phyloP scores from a whole-genome alignment of 2,888 invertebrate species.

The Ommatoiulus sabulosus region DNA sequence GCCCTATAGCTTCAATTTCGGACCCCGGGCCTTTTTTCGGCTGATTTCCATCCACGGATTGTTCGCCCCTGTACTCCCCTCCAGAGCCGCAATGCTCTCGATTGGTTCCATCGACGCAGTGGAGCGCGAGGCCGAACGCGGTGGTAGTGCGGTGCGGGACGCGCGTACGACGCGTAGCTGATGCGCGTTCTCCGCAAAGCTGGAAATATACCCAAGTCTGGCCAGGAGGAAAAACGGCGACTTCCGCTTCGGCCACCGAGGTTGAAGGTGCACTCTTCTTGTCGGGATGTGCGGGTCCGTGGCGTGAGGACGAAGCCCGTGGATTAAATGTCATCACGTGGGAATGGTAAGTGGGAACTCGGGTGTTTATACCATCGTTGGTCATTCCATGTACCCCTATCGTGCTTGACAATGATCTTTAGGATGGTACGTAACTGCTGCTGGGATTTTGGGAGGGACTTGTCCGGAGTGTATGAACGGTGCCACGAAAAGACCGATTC shows the following conservation, averaged over 20 bases:
- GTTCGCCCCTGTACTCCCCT: too few species aligned
- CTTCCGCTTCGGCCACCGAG: background rate
- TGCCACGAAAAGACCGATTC: too few species aligned
- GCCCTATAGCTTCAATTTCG: too few species aligned
- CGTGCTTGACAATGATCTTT: too few species aligned
- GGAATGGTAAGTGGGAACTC: background rate
- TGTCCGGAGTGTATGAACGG: background rate
- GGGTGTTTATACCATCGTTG: too few species aligned
- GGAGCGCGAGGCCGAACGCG: too few species aligned
- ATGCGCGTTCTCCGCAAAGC: background rate
- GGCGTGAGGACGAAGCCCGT: background rate
- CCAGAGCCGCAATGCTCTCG: background rate
- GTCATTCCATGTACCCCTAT: too few species aligned
- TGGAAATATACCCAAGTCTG: background rate
- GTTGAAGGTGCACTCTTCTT: background rate
- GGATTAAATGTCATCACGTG: conserved; percentile 21
- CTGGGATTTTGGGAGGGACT: too few species aligned
- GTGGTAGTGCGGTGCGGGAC: background rate
- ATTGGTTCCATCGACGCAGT: background rate
- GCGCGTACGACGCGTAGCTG: too few species aligned
- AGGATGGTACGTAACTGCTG: too few species aligned
- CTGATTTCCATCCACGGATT: background rate
- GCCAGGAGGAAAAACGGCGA: background rate
- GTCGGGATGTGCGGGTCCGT: background rate
- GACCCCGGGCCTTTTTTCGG: background rate